phyloP scores from a whole-genome alignment of 2,888 invertebrate species.

The Bombyx huttoni region DNA sequence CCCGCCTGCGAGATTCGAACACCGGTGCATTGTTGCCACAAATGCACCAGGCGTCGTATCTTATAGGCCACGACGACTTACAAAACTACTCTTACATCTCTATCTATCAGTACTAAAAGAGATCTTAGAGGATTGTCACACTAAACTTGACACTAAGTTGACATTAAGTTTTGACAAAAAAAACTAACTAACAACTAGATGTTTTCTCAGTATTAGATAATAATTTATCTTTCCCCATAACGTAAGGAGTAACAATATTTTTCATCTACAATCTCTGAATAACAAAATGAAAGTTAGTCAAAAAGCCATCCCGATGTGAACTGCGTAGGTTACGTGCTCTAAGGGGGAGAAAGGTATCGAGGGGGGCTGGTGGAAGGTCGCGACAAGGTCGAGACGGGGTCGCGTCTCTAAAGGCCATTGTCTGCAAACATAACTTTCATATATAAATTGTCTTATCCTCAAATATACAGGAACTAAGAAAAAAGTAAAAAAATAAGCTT shows the following conservation, averaged over 20 bases:
- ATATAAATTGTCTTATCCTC: constrained; percentile 18
- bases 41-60: too few relatives aligned
- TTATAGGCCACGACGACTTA: too few relatives aligned
- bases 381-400: constrained; percentile 44
- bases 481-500: too few relatives aligned
- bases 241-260: neutral
- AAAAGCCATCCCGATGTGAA: constrained; percentile 40
- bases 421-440: constrained; percentile 31
- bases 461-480: neutral
- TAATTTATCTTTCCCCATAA: neutral
- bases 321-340: constrained; percentile 42
- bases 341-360: constrained; percentile 27
- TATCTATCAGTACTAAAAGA: too few relatives aligned
- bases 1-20: too few relatives aligned
- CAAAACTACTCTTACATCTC: too few relatives aligned
- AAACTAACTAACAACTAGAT: too few relatives aligned
- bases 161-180: too few relatives aligned
- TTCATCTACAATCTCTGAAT: constrained; percentile 6
- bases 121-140: too few relatives aligned
- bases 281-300: constrained; percentile 30
- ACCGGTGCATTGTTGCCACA: too few relatives aligned
- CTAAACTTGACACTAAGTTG: too few relatives aligned
- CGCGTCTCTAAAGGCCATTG: constrained; percentile 26
- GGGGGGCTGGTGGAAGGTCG: constrained; percentile 37
- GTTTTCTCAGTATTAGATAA: too few relatives aligned